Evolutionary conservation across 2,888 invertebrate species (phyloP), one percentile per base, ranked within the genome.

Genomic region (Anagyrus pseudococci): DNA sequence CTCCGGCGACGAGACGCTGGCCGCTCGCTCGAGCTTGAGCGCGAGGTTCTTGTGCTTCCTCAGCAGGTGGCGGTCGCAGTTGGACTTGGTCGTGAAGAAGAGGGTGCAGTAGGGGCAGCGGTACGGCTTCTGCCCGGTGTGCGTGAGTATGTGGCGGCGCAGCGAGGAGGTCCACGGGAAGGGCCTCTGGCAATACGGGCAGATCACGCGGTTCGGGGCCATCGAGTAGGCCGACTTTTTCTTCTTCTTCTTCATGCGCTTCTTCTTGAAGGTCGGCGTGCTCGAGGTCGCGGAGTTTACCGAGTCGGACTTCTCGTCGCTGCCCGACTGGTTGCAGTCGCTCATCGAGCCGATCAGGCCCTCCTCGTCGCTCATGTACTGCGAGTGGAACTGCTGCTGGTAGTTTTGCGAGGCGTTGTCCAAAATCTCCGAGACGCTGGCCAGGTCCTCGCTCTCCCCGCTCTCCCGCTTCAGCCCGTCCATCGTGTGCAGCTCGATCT

Each of bases 91-190:
- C 37, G 97, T 98, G 80, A 98, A 98, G 1, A 95, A 88, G 8
- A 97, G 85, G 0, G 94, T 92, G 77, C 98, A 98, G 75, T 94
- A 91, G 0, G 93, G 91, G 80, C 98, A 98, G 77, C 96, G 94
- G 84, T 92, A 98, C 0, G 98, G 98, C 77, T 98, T 98, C 77
- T 97, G 96, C 1, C 93, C 96, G 0, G 97, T 98, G 79, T 98
- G 98, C 0, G 98, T 98, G 6, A 95, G 83, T 40, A 98, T 92
- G 80, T 98, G 98, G 10, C 98, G 87, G n/a, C 96, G 88, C 25
- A 98, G 84, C 0, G 96, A 97, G 26, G 96, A 96, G 0, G 94
- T 93, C 98, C 98, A 98, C 0, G 98, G 97, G 81, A 98, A 98
- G 77, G 94, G 94, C 43, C 97, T 87, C 72, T 91, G 89, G 81